phyloP scores from a whole-genome alignment of 2,888 invertebrate species.

The Chloromyia formosa region DNA sequence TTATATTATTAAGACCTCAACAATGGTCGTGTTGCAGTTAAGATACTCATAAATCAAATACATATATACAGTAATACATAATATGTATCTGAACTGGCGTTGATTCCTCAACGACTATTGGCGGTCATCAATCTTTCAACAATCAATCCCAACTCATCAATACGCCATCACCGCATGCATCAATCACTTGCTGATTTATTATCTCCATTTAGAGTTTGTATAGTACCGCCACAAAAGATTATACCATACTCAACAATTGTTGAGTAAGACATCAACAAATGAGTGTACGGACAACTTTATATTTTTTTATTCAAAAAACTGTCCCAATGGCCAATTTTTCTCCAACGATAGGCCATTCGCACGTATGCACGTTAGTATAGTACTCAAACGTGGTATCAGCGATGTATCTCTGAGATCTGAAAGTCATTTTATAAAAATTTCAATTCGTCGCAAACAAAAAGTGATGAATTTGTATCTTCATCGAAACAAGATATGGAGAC shows the following conservation, averaged over 20 bases:
- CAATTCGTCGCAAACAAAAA: neutral
- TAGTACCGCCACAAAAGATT: neutral
- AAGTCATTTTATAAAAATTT: neutral
- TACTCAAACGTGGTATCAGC: neutral
- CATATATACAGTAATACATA: no score
- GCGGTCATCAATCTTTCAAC: neutral
- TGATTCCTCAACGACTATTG: no score
- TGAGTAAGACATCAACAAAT: slow-evolving; percentile 22
- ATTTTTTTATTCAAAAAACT: neutral
- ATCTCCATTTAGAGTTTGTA: neutral
- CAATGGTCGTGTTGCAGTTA: no score
- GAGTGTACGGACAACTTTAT: neutral
- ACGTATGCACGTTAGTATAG: neutral
- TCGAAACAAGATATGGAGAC: neutral
- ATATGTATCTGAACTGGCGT: no score
- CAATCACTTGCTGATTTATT: slow-evolving; percentile 13
- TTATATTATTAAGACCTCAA: no score
- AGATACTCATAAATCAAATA: no score
- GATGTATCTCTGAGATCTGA: neutral
- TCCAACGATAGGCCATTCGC: neutral
- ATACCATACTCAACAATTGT: neutral
- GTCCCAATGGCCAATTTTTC: neutral
- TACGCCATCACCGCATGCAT: slow-evolving; percentile 11
- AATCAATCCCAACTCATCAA: slow-evolving; percentile 31
- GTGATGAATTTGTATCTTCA: neutral